phyloP scores from a whole-genome alignment of 2,888 invertebrate genomes.

The Ennomos erosarius region DNA sequence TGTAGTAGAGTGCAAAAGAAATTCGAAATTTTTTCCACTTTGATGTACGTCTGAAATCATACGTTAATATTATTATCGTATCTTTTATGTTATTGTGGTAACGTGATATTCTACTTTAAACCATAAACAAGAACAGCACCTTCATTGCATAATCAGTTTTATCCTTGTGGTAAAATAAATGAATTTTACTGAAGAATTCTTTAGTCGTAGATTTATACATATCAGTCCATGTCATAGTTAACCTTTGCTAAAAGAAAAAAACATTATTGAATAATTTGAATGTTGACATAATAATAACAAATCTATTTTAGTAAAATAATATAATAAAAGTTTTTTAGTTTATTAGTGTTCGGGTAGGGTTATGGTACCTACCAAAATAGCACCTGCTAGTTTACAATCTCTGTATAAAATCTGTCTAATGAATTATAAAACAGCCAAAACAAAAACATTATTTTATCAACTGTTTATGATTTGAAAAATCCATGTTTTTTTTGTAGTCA shows the following conservation, averaged over 20 bases:
- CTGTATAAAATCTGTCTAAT: no score
- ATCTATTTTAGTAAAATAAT: background rate
- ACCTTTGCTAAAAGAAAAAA: slow-evolving; percentile 3
- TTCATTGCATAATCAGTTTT: slow-evolving; percentile 8
- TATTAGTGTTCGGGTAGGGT: no score
- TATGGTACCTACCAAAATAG: no score
- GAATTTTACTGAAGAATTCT: slow-evolving; percentile 4
- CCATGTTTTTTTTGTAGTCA: no score
- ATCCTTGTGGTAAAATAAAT: slow-evolving; percentile 10
- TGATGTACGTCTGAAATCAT: slow-evolving; percentile 6
- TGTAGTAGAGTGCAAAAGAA: background rate
- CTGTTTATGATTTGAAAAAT: no score
- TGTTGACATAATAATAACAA: background rate
- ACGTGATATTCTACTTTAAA: background rate
- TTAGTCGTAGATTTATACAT: background rate
- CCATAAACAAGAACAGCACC: background rate
- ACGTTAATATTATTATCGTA: background rate
- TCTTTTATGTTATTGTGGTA: no score
- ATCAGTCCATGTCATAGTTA: background rate
- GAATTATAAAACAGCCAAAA: no score
- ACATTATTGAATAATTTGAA: background rate
- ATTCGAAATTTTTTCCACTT: slow-evolving; percentile 7
- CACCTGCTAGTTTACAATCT: no score
- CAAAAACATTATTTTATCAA: no score
- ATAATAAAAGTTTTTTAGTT: no score